Percentiles rank a stretch among this genome's conserved stretches.
These are phyloP conservation scores for Eueides isabella DNA, from an alignment of 1,140 invertebrate genomes.

Conservation along the genomic window DNA sequence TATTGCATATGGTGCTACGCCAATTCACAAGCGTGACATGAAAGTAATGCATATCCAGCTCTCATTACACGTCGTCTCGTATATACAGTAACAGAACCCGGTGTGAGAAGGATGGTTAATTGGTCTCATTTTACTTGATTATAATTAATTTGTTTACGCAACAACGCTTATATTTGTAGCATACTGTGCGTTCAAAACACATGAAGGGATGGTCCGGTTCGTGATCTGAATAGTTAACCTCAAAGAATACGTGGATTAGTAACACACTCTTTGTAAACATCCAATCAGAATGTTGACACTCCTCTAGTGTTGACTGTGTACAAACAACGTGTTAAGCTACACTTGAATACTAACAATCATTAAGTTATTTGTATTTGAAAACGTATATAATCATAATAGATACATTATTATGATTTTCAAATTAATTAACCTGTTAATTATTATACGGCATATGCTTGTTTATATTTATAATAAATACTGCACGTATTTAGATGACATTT, in stretches of 20 bases:
- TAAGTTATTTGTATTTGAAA: slow-evolving; percentile 4
- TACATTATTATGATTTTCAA: not conserved
- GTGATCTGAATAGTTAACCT: slow-evolving; percentile 41
- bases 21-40: not conserved
- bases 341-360: slow-evolving; percentile 42
- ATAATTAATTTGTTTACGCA: slow-evolving; percentile 43
- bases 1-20: slow-evolving; percentile 3
- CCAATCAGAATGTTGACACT: slow-evolving; percentile 48
- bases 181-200: slow-evolving; percentile 22
- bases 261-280: slow-evolving; percentile 46
- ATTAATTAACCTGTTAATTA: not conserved
- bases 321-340: slow-evolving; percentile 40
- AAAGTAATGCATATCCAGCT: slow-evolving; percentile 1
- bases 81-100: slow-evolving; percentile 28
- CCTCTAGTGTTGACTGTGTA: slow-evolving; percentile 43
- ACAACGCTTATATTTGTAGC: slow-evolving; percentile 28
- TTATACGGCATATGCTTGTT: no score
- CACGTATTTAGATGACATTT: no score
- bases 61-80: slow-evolving; percentile 1
- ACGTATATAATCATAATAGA: not conserved
- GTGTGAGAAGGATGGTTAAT: slow-evolving; percentile 27
- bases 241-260: slow-evolving; percentile 47
- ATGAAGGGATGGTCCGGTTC: slow-evolving; percentile 33
- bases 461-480: no score
- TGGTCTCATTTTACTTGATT: slow-evolving; percentile 40